Evolutionary conservation across 2,797 vertebrate genomes (phyloP).

Genomic region (Okamejei kenojei): DNA sequence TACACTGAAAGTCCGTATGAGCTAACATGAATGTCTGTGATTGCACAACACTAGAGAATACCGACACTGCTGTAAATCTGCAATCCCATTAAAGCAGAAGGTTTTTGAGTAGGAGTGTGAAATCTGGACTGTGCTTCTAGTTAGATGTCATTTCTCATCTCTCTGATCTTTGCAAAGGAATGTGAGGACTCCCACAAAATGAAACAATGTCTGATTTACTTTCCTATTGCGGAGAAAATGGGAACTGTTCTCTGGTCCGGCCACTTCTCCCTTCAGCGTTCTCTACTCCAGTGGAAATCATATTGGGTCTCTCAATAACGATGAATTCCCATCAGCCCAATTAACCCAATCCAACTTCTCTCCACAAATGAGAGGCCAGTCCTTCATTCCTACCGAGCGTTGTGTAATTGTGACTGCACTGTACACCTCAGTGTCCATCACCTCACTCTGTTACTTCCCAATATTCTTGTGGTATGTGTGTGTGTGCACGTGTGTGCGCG

Average conservation of each 20-base stretch:
- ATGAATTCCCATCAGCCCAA: too few species aligned
- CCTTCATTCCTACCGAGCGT: too few species aligned
- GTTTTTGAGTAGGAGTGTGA: background rate
- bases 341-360: too few species aligned
- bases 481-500: background rate
- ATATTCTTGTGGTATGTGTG: too few species aligned
- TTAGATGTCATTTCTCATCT: background rate
- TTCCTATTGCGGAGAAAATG: constrained; percentile 4
- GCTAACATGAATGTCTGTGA: too few species aligned
- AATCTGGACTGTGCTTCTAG: background rate
- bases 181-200: background rate
- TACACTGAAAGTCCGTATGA: background rate
- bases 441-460: too few species aligned
- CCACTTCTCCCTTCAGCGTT: background rate
- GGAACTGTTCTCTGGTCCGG: background rate
- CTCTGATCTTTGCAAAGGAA: background rate
- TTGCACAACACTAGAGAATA: background rate
- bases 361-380: too few species aligned
- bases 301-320: too few species aligned
- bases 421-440: too few species aligned
- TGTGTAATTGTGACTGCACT: too few species aligned
- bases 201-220: background rate
- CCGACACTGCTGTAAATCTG: background rate
- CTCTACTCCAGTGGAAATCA: too few species aligned
- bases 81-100: background rate